Percentiles rank a stretch among this genome's conserved stretches.
Conservation (phyloP, 2,797 vertebrate species). For the Lithobates sylvaticus region DNA sequence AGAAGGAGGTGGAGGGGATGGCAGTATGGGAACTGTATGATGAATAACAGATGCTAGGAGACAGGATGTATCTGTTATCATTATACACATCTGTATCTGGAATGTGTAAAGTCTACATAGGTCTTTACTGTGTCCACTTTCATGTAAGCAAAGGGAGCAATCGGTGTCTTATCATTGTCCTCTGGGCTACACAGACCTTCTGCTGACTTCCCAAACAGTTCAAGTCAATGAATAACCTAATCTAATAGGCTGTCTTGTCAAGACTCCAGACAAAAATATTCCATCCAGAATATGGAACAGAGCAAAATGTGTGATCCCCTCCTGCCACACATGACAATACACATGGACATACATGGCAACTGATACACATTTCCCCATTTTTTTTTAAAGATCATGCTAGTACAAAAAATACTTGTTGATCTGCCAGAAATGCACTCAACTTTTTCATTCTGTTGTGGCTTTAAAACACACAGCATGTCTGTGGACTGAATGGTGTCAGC, state of each 20-base stretch:
- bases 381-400: too few relatives aligned
- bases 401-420: too few relatives aligned
- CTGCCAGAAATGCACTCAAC: too few relatives aligned
- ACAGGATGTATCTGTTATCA: constrained; percentile 58
- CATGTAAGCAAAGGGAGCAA: neutral
- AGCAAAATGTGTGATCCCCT: neutral
- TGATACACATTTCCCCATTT: too few relatives aligned
- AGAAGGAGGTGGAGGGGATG: neutral
- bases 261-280: neutral
- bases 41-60: constrained; percentile 36
- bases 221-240: constrained; percentile 20
- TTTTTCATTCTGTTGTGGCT: too few relatives aligned
- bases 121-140: neutral
- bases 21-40: constrained; percentile 17
- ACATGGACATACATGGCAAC: too few relatives aligned
- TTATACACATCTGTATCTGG: constrained; percentile 61
- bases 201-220: neutral
- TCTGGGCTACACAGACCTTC: neutral
- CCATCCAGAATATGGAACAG: neutral
- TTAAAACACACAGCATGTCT: too few relatives aligned
- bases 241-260: neutral
- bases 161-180: constrained; percentile 27
- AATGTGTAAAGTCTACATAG: constrained; percentile 55
- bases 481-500: too few relatives aligned
- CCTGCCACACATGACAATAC: too few relatives aligned